Conservation (phyloP, 2,113 vertebrate genomes). For the Nothoprocta pentlandii region DNA sequence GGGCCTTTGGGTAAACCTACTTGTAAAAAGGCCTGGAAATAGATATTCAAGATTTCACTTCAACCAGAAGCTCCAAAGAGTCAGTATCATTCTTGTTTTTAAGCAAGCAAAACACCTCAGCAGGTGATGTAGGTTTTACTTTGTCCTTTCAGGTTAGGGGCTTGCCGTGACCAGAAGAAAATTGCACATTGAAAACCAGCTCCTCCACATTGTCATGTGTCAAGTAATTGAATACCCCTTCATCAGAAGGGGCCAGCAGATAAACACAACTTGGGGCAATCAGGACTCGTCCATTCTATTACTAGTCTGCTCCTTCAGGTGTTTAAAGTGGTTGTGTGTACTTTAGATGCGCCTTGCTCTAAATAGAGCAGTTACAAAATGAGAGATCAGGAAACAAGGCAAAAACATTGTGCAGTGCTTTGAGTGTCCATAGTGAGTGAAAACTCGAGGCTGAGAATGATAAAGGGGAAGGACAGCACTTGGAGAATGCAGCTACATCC, state of each 20-base stretch:
- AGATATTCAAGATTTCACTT: not conserved
- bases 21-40: not conserved
- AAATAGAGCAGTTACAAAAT: not conserved
- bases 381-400: not conserved
- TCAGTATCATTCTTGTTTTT: not conserved
- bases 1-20: not conserved
- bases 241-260: not conserved
- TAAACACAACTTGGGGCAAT: not conserved
- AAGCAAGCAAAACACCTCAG: not conserved
- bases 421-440: not conserved
- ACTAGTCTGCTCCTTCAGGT: not conserved
- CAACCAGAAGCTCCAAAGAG: not conserved
- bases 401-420: not conserved
- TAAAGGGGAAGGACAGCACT: rapidly evolving
- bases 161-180: not conserved
- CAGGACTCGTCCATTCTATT: rapidly evolving
- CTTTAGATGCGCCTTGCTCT: not conserved
- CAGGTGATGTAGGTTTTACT: not conserved
- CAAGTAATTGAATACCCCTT: not conserved
- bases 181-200: not conserved
- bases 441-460: not conserved
- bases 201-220: not conserved
- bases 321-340: not conserved
- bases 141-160: not conserved
- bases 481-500: rapidly evolving